Conservation (phyloP, 2,113 vertebrate species). For the Rhinopomastus cyanomelas region DNA sequence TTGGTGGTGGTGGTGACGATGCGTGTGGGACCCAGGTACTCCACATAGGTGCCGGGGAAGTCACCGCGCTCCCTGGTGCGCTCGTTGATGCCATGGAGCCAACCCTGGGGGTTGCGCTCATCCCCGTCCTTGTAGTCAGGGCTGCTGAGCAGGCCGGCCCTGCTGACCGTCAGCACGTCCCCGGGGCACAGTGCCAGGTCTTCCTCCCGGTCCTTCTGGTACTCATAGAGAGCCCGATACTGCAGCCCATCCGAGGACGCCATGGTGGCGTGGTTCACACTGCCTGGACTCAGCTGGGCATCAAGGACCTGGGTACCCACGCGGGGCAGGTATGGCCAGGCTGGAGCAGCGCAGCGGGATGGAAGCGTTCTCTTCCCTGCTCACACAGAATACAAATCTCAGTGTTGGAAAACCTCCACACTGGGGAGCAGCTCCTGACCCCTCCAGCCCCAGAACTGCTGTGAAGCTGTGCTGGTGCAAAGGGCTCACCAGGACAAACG, state of each 20-base stretch:
- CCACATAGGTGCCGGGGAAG: conserved; percentile 85
- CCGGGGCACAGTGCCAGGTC: conserved; percentile 81
- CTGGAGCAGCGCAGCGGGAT: accelerated
- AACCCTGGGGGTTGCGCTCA: conserved; percentile 76
- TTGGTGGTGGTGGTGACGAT: conserved; percentile 38
- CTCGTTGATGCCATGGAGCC: conserved; percentile 83
- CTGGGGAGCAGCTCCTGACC: background rate
- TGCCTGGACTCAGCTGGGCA: accelerated
- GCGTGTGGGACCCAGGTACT: conserved; percentile 76
- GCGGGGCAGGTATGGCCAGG: accelerated
- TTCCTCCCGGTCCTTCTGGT: conserved; percentile 78
- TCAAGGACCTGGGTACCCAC: accelerated
- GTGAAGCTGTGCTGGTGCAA: accelerated
- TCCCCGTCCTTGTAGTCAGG: conserved; percentile 79
- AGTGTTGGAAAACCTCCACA: background rate
- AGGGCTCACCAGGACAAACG: accelerated
- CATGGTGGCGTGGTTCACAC: conserved; percentile 51
- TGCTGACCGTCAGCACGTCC: conserved; percentile 78
- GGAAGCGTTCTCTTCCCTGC: background rate
- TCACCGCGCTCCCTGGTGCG: conserved; percentile 81
- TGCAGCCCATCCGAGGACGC: conserved; percentile 77
- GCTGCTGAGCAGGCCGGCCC: conserved; percentile 54
- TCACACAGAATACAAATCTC: background rate
- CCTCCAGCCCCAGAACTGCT: background rate
- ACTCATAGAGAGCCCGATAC: conserved; percentile 82